Percentiles rank a stretch among this genome's conserved stretches.
Conservation (phyloP, 2,113 vertebrate species). For the Ictalurus furcatus region DNA sequence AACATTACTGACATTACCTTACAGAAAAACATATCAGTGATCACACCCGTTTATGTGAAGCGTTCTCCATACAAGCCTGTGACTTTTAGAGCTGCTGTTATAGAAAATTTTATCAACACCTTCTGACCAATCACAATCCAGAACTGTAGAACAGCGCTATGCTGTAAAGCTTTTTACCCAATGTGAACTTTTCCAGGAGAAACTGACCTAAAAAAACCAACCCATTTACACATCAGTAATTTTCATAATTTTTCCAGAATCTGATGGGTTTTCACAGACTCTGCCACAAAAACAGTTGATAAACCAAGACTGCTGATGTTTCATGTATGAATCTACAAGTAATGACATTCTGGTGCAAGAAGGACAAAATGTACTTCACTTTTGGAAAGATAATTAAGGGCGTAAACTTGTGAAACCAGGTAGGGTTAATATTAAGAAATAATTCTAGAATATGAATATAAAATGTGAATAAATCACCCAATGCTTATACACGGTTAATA, state of each 20-base stretch:
- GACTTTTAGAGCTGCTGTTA: background rate
- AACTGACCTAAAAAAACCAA: background rate
- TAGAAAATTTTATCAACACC: background rate
- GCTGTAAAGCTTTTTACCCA: background rate
- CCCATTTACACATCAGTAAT: background rate
- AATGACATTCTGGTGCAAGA: background rate
- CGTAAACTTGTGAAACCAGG: background rate
- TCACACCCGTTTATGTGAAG: background rate
- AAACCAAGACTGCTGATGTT: background rate
- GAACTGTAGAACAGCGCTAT: background rate
- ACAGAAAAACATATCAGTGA: background rate
- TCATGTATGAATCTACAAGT: background rate
- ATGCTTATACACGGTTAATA: background rate
- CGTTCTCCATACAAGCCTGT: background rate
- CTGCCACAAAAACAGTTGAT: background rate
- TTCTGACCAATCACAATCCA: background rate
- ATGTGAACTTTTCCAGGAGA: background rate
- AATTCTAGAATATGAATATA: too few species aligned
- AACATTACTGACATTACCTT: background rate
- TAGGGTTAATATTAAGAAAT: background rate
- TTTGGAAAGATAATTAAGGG: background rate
- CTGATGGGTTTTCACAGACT: background rate
- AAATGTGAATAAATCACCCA: background rate
- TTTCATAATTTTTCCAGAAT: background rate
- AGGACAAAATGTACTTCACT: background rate